phyloP scores from a whole-genome alignment of 1,140 invertebrate genomes.

The Augochlora pura region DNA sequence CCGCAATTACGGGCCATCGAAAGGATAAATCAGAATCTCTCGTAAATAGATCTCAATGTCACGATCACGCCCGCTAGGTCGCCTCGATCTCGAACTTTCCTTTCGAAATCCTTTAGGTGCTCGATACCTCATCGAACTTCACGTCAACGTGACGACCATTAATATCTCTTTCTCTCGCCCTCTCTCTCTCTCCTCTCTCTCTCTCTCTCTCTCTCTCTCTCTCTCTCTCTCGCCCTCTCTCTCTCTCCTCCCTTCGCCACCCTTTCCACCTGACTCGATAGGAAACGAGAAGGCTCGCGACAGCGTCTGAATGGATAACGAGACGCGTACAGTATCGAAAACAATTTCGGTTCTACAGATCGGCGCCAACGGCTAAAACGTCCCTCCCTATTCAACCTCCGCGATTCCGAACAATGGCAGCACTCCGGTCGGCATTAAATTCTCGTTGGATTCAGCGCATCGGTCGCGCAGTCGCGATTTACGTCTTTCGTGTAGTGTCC shows the following conservation, averaged over 20 bases:
- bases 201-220: neutral
- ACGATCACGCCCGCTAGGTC: slow-evolving; percentile 3
- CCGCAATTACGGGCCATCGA: neutral
- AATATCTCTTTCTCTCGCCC: slow-evolving; percentile 17
- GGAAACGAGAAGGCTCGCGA: slow-evolving; percentile 17
- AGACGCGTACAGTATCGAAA: slow-evolving; percentile 19
- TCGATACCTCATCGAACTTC: slow-evolving; percentile 10
- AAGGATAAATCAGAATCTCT: neutral
- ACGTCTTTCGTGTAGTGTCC: slow-evolving; percentile 2
- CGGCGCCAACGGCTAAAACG: slow-evolving; percentile 7
- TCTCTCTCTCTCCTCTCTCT: neutral
- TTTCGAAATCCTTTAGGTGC: slow-evolving; percentile 4
- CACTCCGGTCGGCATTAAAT: slow-evolving; percentile 1
- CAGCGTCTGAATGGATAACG: slow-evolving; percentile 29
- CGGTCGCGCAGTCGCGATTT: neutral
- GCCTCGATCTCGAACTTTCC: neutral
- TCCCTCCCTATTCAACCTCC: neutral
- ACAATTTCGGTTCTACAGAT: slow-evolving; percentile 12
- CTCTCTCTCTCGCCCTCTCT: neutral
- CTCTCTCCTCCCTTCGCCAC: neutral
- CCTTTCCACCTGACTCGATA: slow-evolving; percentile 3
- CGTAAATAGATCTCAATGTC: slow-evolving; percentile 13
- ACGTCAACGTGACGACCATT: slow-evolving; percentile 27
- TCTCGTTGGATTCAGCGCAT: neutral
- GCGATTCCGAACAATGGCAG: neutral